phyloP scores from a whole-genome alignment of 2,113 vertebrate genomes.

The Chlorodrepanis virens region DNA sequence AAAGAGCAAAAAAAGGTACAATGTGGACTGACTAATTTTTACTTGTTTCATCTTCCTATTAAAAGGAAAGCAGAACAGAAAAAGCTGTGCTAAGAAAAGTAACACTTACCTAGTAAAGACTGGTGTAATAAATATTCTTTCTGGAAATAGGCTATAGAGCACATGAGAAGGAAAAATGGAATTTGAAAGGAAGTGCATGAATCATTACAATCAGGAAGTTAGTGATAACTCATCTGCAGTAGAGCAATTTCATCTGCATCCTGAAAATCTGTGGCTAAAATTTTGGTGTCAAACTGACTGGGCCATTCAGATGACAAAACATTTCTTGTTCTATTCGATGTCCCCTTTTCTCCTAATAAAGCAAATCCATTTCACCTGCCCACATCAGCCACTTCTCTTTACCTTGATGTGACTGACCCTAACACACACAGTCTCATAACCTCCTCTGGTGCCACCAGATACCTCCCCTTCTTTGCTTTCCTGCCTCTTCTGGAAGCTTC shows the following conservation, averaged over 20 bases:
- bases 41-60: background rate
- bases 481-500: background rate
- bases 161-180: background rate
- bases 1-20: background rate
- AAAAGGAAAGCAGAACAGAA: background rate
- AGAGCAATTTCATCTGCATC: background rate
- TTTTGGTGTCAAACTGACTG: background rate
- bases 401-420: background rate
- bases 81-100: background rate
- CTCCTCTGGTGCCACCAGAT: background rate
- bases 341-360: background rate
- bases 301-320: background rate
- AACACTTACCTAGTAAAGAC: background rate
- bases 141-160: background rate
- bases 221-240: background rate
- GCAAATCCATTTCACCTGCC: background rate
- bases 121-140: background rate
- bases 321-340: background rate
- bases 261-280: background rate
- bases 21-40: background rate
- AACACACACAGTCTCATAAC: background rate
- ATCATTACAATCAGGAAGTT: background rate
- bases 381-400: accelerated
- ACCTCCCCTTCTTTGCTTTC: background rate
- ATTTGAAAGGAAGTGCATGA: constrained; percentile 24